Evolutionary conservation across 2,888 invertebrate genomes (phyloP).

Genomic region (Mechanitis messenoides): DNA sequence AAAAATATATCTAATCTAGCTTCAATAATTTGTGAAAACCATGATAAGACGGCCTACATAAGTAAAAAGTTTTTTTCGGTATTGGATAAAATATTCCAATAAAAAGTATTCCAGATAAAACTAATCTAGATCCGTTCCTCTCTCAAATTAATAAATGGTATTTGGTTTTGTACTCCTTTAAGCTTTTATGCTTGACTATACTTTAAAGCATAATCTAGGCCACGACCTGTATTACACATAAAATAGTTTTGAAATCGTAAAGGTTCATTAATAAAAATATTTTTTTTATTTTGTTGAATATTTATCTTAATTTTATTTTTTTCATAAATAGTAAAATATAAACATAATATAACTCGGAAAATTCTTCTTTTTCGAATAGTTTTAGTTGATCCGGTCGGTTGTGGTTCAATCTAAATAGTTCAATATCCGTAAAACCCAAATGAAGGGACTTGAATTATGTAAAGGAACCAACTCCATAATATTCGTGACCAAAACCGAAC

Average conservation of each 20-base stretch:
- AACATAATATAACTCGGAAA: too few species aligned
- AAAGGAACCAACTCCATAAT: conserved; percentile 9
- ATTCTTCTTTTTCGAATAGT: too few species aligned
- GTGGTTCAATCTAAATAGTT: background rate
- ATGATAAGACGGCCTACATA: too few species aligned
- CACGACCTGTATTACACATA: background rate
- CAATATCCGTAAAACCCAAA: background rate
- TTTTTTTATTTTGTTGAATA: background rate
- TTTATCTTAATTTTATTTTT: background rate
- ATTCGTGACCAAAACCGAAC: conserved; percentile 11
- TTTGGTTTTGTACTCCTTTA: background rate
- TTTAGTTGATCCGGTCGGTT: too few species aligned
- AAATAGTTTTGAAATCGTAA: background rate
- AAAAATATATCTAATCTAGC: too few species aligned
- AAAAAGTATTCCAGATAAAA: background rate
- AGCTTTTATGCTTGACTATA: background rate
- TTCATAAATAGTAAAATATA: too few species aligned
- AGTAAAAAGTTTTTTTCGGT: too few species aligned
- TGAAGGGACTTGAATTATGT: conserved; percentile 7
- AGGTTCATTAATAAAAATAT: background rate
- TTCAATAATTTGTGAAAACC: too few species aligned
- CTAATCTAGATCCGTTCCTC: background rate
- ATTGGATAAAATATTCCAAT: too few species aligned
- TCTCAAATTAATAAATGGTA: background rate
- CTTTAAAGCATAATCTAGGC: background rate